phyloP scores from a whole-genome alignment of 2,797 vertebrate genomes.

The Sebastes miniatus region DNA sequence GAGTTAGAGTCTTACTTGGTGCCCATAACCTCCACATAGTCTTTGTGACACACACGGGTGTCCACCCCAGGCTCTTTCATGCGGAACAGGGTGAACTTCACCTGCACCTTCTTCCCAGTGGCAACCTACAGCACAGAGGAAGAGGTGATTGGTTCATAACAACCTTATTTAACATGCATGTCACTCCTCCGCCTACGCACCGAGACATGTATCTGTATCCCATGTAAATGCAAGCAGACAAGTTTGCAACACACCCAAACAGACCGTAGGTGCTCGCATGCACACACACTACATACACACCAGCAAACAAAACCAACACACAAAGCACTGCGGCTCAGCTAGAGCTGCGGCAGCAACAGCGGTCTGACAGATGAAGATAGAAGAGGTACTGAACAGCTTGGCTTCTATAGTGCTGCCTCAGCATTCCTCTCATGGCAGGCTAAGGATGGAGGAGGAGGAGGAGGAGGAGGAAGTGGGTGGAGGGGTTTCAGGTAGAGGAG shows the following conservation, averaged over 20 bases:
- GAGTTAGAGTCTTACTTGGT: conserved; percentile 67
- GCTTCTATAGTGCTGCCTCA: conserved; percentile 76
- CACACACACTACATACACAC: not conserved
- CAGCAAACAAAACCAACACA: conserved; percentile 45
- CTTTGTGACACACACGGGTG: conserved; percentile 76
- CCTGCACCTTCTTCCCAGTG: conserved; percentile 62
- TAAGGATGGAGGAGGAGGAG: conserved; percentile 54
- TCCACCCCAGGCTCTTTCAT: conserved; percentile 83
- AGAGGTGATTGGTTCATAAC: conserved; percentile 22
- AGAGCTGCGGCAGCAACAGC: conserved; percentile 65
- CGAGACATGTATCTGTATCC: conserved; percentile 10
- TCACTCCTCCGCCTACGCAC: conserved; percentile 18
- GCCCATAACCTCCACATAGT: conserved; percentile 79
- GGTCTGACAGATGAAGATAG: conserved; percentile 80
- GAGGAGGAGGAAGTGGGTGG: not conserved
- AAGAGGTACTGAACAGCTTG: conserved; percentile 80
- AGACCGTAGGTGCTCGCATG: not conserved
- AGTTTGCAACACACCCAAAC: not conserved
- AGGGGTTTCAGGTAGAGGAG: conserved; percentile 28
- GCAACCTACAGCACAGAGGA: conserved; percentile 70
- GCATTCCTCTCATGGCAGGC: conserved; percentile 71
- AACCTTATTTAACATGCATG: conserved; percentile 33
- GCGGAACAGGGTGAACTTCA: conserved; percentile 82
- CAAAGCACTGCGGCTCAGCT: conserved; percentile 58
- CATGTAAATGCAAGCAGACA: conserved; percentile 18